phyloP scores from a whole-genome alignment of 2,113 vertebrate species.

The Canis aureus region DNA sequence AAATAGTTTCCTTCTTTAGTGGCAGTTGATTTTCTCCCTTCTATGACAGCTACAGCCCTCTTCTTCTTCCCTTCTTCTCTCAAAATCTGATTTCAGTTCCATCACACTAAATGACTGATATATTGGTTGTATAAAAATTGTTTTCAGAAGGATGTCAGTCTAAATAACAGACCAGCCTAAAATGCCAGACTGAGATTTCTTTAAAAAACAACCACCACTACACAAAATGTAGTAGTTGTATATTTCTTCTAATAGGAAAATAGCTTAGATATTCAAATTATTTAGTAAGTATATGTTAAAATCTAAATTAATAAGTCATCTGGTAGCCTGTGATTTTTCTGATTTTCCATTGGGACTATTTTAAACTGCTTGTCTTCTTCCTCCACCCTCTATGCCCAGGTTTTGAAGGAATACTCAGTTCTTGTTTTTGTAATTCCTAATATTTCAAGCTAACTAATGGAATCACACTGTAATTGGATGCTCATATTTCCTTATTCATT shows the following conservation, averaged over 20 bases:
- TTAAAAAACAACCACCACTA: background rate
- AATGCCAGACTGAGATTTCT: background rate
- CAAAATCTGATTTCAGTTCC: background rate
- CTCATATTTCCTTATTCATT: conserved; percentile 34
- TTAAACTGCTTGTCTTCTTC: background rate
- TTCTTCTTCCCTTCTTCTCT: background rate
- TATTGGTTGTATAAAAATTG: background rate
- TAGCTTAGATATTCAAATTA: background rate
- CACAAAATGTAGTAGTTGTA: background rate
- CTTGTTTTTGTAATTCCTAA: background rate
- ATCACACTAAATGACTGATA: background rate
- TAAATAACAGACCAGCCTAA: background rate
- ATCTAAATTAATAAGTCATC: background rate
- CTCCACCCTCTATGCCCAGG: background rate
- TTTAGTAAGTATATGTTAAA: background rate
- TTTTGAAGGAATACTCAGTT: background rate
- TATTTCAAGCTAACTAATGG: background rate
- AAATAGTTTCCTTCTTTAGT: background rate
- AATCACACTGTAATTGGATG: background rate
- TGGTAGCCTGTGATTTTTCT: background rate
- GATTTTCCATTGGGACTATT: background rate
- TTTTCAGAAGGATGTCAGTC: background rate
- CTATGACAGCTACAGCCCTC: background rate
- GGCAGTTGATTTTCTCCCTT: background rate
- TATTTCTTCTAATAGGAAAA: background rate